Percentiles rank a stretch among this genome's conserved stretches.
Evolutionary conservation across 2,797 vertebrate genomes (phyloP).

Genomic region (Lacerta bilineata): DNA sequence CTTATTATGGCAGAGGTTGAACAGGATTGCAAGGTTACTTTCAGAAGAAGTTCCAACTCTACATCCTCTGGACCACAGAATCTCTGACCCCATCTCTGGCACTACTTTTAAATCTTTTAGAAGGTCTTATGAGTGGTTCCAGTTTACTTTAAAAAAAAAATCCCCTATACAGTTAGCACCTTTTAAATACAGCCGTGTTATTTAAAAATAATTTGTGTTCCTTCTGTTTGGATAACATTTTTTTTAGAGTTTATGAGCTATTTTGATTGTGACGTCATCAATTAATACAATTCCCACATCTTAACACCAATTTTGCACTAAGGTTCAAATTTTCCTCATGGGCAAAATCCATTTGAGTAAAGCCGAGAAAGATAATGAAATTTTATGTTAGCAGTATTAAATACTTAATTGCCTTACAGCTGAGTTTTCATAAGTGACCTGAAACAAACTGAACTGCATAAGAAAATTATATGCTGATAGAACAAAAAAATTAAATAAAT

Average conservation of each 20-base stretch:
- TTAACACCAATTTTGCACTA: background rate
- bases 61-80: background rate
- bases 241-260: conserved; percentile 17
- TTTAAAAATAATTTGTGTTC: conserved; percentile 30
- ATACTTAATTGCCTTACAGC: conserved; percentile 48
- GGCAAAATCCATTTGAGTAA: conserved; percentile 48
- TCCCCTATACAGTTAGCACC: background rate
- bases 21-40: background rate
- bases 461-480: background rate
- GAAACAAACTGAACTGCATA: conserved; percentile 10
- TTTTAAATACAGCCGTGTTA: background rate
- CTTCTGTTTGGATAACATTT: conserved; percentile 3
- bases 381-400: conserved; percentile 32
- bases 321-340: conserved; percentile 8
- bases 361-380: conserved; percentile 47
- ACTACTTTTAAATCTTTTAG: too few species aligned
- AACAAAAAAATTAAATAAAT: conserved; percentile 21
- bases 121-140: background rate
- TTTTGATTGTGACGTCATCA: conserved; percentile 25
- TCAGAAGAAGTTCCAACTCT: background rate
- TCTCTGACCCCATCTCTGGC: background rate
- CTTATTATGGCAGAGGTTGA: background rate
- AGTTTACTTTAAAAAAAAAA: background rate
- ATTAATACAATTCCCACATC: conserved; percentile 33
- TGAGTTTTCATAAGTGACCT: conserved; percentile 34